Evolutionary conservation across 2,797 vertebrate species (phyloP).

Genomic region (Lepilemur ruficaudatus): DNA sequence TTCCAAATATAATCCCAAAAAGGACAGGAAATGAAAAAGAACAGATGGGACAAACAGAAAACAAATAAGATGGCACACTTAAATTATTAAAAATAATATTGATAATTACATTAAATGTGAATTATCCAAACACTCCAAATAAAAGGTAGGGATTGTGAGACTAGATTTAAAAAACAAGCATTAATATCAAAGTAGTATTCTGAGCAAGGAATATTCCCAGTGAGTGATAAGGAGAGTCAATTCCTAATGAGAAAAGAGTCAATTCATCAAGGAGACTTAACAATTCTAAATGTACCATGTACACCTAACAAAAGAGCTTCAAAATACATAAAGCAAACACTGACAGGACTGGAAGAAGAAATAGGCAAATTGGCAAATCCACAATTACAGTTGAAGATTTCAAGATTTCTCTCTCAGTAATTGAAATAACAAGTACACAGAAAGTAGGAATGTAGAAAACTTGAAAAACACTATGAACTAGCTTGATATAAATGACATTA

Average conservation of each 20-base stretch:
- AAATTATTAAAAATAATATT: background rate
- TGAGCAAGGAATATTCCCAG: background rate
- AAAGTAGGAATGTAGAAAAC: background rate
- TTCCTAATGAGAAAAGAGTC: background rate
- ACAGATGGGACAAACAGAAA: background rate
- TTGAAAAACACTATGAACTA: background rate
- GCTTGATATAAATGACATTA: background rate
- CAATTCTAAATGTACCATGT: background rate
- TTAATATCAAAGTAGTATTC: slow-evolving; percentile 1
- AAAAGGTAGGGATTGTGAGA: background rate
- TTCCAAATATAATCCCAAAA: background rate
- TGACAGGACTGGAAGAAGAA: background rate
- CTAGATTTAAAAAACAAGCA: background rate
- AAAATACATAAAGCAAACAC: background rate
- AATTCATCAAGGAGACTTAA: background rate
- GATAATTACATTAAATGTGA: background rate
- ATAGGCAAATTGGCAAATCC: background rate
- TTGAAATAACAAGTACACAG: background rate
- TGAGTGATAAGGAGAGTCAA: background rate
- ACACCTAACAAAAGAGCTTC: background rate
- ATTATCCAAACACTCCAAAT: background rate
- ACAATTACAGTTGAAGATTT: background rate
- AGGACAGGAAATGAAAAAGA: background rate
- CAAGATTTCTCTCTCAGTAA: background rate
- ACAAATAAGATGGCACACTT: background rate